phyloP scores from a whole-genome alignment of 2,888 invertebrate genomes.

The Nomada ferruginata region DNA sequence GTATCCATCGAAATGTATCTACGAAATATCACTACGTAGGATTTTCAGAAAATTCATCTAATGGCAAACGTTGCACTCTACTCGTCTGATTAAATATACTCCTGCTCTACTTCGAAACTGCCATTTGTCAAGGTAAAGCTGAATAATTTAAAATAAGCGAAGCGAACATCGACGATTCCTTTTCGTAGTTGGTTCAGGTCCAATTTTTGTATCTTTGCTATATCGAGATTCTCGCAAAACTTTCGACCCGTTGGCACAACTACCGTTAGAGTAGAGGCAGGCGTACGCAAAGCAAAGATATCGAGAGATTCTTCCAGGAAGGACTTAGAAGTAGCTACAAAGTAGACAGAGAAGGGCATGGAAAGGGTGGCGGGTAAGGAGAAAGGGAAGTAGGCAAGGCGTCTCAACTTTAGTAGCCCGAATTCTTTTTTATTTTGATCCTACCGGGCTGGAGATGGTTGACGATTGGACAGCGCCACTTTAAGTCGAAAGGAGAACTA shows the following conservation, averaged over 20 bases:
- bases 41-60: too few species aligned
- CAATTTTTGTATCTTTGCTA: slow-evolving; percentile 17
- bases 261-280: slow-evolving; percentile 11
- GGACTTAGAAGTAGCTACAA: slow-evolving; percentile 25
- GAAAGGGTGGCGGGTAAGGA: neutral
- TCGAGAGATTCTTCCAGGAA: slow-evolving; percentile 24
- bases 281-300: slow-evolving; percentile 35
- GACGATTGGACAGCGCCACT: slow-evolving; percentile 70
- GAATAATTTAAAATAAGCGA: slow-evolving; percentile 6
- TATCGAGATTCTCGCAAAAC: slow-evolving; percentile 43
- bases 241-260: slow-evolving; percentile 34
- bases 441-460: slow-evolving; percentile 36
- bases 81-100: neutral
- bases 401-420: slow-evolving; percentile 75
- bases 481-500: slow-evolving; percentile 79
- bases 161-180: slow-evolving; percentile 13
- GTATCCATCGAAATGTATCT: too few species aligned
- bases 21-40: too few species aligned
- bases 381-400: slow-evolving; percentile 46
- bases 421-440: slow-evolving; percentile 70
- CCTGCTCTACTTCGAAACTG: neutral
- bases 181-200: slow-evolving; percentile 1
- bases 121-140: neutral
- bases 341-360: neutral
- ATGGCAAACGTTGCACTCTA: too few species aligned